A percentile compares a stretch with the other conserved stretches of the same genome.
Evolutionary conservation across 2,888 invertebrate genomes (phyloP).

Genomic region (Galerucella pusilla): DNA sequence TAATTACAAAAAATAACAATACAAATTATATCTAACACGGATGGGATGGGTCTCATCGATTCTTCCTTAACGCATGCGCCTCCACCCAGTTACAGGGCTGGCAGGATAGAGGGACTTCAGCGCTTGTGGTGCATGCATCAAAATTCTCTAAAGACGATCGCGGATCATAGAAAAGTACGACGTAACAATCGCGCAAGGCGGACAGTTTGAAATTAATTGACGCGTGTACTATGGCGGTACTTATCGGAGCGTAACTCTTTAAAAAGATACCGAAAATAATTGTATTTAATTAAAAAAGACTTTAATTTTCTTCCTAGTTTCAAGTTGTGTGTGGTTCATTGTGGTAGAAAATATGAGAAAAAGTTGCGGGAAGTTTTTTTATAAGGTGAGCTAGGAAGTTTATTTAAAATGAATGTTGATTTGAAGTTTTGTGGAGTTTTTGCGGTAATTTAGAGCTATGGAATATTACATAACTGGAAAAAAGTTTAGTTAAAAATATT

Average conservation of each 20-base stretch:
- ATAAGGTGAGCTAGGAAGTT: slow-evolving; percentile 41
- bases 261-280: neutral
- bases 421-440: neutral
- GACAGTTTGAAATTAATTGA: slow-evolving; percentile 32
- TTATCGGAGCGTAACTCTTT: neutral
- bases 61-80: slow-evolving; percentile 60
- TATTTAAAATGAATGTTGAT: neutral
- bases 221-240: slow-evolving; percentile 16
- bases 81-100: slow-evolving; percentile 52
- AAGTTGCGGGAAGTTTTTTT: slow-evolving; percentile 42
- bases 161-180: slow-evolving; percentile 24
- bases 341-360: slow-evolving; percentile 34
- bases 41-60: slow-evolving; percentile 65
- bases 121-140: slow-evolving; percentile 34
- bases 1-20: slow-evolving; percentile 37
- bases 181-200: slow-evolving; percentile 42
- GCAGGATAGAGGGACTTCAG: slow-evolving; percentile 46
- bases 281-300: neutral
- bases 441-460: neutral
- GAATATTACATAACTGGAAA: neutral
- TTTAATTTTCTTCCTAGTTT: slow-evolving; percentile 7
- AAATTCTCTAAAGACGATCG: slow-evolving; percentile 34
- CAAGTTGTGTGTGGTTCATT: slow-evolving; percentile 17
- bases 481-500: neutral
- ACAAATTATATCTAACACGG: slow-evolving; percentile 48